These are phyloP conservation scores for Lamellibrachia columna DNA, from an alignment of 2,888 invertebrate genomes.

Conservation along the genomic window DNA sequence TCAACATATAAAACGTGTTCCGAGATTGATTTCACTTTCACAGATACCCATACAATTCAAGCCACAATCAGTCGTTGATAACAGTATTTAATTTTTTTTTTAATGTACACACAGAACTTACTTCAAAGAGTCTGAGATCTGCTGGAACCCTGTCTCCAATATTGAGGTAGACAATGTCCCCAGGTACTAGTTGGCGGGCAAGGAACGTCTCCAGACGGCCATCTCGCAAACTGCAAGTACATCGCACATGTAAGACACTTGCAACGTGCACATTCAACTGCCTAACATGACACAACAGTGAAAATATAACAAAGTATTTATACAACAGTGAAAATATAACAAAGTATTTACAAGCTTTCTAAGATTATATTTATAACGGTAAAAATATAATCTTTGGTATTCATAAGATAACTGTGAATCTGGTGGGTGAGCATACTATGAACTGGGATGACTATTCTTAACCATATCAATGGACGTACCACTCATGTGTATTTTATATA, in stretches of 20 bases:
- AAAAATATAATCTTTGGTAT: no score
- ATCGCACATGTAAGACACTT: background rate
- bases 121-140: slow-evolving; percentile 91
- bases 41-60: background rate
- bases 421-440: no score
- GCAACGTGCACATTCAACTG: no score
- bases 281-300: no score
- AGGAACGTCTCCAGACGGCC: slow-evolving; percentile 88
- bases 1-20: background rate
- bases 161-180: slow-evolving; percentile 90
- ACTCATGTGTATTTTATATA: background rate
- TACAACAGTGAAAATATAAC: no score
- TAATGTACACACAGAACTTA: slow-evolving; percentile 44
- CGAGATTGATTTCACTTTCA: background rate
- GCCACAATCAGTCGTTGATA: background rate
- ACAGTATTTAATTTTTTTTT: background rate
- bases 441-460: no score
- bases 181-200: slow-evolving; percentile 95
- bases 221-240: slow-evolving; percentile 78
- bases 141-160: slow-evolving; percentile 98
- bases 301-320: no score
- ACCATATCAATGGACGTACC: background rate
- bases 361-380: no score
- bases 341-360: no score
- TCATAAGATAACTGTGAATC: no score